Base-by-base conservation (phyloP, 2,888 invertebrate species). In the Cryptocheilus praepositus region DNA sequence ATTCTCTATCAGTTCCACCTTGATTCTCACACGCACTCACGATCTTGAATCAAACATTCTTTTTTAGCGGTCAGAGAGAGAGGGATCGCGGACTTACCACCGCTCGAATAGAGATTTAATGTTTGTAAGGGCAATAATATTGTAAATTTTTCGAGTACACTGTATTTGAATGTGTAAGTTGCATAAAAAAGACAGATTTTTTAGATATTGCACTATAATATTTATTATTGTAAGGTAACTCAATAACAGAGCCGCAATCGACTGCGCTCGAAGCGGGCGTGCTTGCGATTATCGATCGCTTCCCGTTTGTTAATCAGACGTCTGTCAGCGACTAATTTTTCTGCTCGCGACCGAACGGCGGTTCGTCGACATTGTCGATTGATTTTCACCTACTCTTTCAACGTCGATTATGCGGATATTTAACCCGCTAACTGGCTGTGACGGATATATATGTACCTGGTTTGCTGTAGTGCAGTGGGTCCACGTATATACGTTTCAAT, bases 141-240 rank as follows among this genome's bases (percentile, higher is more conserved):
- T 85, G 86, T 86, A 86, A 80, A 85, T 86, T 85, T 85, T 85
- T 85, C 83, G 82, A 83, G 81, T 86, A 84, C 81, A 82, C 80
- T 85, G 81, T 85, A 85, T 86, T 84, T 84, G 82, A 83, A 83
- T 85, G 83, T 86, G 81, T 84, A 85, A 83, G 83, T 85, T 86
- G 85, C 83, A 83, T 85, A 83, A 83, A 82, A 82, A 84, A 83
- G 80, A 87, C 84, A 85, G 81, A 84, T 86, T 87, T 88, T 88
- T 85, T 87, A 86, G 86, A 86, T 86, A 86, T 83, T 85, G 86
- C 87, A 87, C 87, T 85, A 83, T 86, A 82, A 86, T 83, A 83
- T 86, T 85, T 85, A 86, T 86, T 83, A 85, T 75, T 79, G 69
- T 79, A 79, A 73, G 73, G 65, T 77, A 72, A 71, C 49, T 18